Evolutionary conservation across 2,797 vertebrate genomes (phyloP).

Genomic region (Silurus aristotelis): DNA sequence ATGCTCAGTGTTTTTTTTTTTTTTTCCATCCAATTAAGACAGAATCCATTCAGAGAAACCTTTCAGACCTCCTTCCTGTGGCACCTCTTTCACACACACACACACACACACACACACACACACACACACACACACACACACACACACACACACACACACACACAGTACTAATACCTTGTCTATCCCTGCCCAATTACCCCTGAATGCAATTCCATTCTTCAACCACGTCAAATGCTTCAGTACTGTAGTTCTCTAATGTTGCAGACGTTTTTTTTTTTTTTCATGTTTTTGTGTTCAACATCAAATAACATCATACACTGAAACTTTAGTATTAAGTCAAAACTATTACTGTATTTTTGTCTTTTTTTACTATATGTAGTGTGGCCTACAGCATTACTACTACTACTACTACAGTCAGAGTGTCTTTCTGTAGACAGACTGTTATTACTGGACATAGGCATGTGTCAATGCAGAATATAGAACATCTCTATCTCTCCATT

Average conservation of each 20-base stretch:
- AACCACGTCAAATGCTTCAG: constrained; percentile 68
- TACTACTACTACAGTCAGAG: constrained; percentile 26
- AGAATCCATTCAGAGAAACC: constrained; percentile 67
- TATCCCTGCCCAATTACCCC: not conserved
- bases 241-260: not conserved
- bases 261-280: constrained; percentile 15
- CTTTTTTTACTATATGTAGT: constrained; percentile 37
- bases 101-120: constrained; percentile 20
- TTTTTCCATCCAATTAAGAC: constrained; percentile 34
- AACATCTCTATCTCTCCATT: constrained; percentile 59
- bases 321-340: not conserved
- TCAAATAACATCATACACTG: not conserved
- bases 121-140: constrained; percentile 12
- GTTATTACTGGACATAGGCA: constrained; percentile 66
- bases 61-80: constrained; percentile 67
- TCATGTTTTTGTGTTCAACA: constrained; percentile 8
- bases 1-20: constrained; percentile 6
- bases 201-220: not conserved
- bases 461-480: constrained; percentile 61
- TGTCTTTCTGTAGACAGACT: constrained; percentile 55
- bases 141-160: constrained; percentile 10
- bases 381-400: constrained; percentile 19
- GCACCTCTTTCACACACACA: constrained; percentile 37
- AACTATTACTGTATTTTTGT: not conserved
- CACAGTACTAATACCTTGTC: not conserved